Evolutionary conservation across 2,888 invertebrate species (phyloP).

Genomic region (Platycheirus albimanus): DNA sequence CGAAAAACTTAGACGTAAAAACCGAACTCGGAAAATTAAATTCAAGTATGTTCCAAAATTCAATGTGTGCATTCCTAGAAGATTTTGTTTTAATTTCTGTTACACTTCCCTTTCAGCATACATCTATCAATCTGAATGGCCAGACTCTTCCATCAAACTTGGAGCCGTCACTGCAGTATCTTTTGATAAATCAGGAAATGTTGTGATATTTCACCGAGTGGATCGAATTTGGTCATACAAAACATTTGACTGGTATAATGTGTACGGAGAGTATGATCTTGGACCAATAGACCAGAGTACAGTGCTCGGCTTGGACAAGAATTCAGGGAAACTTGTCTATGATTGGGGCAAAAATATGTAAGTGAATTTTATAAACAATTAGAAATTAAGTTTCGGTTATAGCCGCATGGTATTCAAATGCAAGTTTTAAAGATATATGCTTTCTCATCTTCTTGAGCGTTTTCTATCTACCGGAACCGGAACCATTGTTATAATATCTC

Average conservation of each 20-base stretch:
- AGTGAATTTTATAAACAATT: slow-evolving; percentile 80
- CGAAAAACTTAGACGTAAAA: no score
- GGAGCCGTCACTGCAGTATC: slow-evolving; percentile 93
- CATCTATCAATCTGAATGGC: slow-evolving; percentile 85
- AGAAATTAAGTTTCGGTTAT: neutral
- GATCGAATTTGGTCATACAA: slow-evolving; percentile 85
- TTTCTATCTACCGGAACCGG: no score
- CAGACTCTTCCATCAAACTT: slow-evolving; percentile 83
- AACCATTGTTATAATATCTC: no score
- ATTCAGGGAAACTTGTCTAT: slow-evolving; percentile 85
- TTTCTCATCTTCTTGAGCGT: no score
- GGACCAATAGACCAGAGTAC: slow-evolving; percentile 87
- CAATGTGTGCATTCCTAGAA: neutral
- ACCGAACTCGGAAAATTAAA: slow-evolving; percentile 81
- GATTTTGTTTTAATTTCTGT: neutral
- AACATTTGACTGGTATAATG: slow-evolving; percentile 85
- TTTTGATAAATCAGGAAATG: slow-evolving; percentile 87
- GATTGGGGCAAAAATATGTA: slow-evolving; percentile 89
- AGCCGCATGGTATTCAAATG: no score
- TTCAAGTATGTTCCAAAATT: slow-evolving; percentile 77
- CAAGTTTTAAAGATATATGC: no score
- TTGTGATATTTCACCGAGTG: slow-evolving; percentile 93
- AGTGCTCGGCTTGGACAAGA: slow-evolving; percentile 86
- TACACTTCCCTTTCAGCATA: slow-evolving; percentile 82
- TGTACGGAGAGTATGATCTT: slow-evolving; percentile 84